Conservation (phyloP, 2,797 vertebrate genomes). For the Hozukius guyotensis region DNA sequence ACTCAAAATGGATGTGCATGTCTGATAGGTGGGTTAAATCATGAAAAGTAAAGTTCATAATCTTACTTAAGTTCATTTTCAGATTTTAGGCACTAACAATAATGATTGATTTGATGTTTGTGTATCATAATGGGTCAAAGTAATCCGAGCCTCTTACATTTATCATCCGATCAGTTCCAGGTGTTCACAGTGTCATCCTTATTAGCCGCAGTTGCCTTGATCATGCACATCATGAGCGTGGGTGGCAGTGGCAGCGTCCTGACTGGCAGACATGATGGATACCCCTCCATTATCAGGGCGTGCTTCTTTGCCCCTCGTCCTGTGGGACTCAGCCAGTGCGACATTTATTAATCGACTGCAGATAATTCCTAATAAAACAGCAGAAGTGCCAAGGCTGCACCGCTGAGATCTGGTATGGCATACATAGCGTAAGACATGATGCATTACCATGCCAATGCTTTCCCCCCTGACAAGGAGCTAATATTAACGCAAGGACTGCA, state of each 20-base stretch:
- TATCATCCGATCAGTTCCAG: constrained; percentile 39
- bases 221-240: constrained; percentile 16
- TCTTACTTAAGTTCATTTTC: neutral
- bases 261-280: constrained; percentile 75
- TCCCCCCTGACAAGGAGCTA: constrained; percentile 46
- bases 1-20: neutral
- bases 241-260: constrained; percentile 47
- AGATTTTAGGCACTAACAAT: neutral
- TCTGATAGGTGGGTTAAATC: neutral
- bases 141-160: constrained; percentile 29
- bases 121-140: constrained; percentile 34
- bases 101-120: constrained; percentile 48
- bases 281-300: constrained; percentile 71
- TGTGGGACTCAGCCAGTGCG: constrained; percentile 45
- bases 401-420: constrained; percentile 46
- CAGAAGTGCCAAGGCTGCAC: constrained; percentile 53
- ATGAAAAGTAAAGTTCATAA: neutral
- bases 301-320: constrained; percentile 59
- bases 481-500: constrained; percentile 56
- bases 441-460: constrained; percentile 60
- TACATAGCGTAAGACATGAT: constrained; percentile 56
- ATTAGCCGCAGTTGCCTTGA: constrained; percentile 21
- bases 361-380: constrained; percentile 75
- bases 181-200: constrained; percentile 22
- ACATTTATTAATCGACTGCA: constrained; percentile 76